These are phyloP conservation scores for Ammospiza caudacuta DNA, from an alignment of 2,113 vertebrate genomes.

Conservation along the genomic window DNA sequence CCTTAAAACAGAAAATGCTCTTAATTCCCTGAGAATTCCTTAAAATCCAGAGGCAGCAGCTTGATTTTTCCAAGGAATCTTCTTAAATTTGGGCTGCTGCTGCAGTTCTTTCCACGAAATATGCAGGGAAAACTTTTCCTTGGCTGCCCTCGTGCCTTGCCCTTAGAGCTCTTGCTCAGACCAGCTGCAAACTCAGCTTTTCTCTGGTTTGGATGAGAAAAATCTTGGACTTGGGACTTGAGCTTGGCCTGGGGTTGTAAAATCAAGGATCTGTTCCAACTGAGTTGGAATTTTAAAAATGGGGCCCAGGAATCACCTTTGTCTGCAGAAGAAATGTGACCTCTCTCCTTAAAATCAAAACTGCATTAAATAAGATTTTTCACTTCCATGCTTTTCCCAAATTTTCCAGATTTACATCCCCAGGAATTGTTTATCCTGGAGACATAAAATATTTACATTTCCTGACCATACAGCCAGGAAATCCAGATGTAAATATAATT, in stretches of 20 bases:
- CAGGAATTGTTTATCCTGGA: background rate
- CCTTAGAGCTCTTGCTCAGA: background rate
- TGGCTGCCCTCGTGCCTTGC: background rate
- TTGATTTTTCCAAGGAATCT: background rate
- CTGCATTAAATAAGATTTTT: background rate
- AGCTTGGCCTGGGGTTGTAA: background rate
- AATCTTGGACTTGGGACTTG: background rate
- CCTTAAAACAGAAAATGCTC: background rate
- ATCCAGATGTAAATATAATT: background rate
- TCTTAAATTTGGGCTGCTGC: background rate
- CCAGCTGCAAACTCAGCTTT: background rate
- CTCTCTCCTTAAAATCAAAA: background rate
- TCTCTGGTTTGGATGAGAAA: background rate
- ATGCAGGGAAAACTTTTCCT: background rate
- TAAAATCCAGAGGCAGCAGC: background rate
- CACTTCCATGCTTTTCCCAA: fast-evolving
- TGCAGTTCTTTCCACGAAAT: background rate
- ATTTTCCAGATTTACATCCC: background rate
- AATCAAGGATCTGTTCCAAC: background rate
- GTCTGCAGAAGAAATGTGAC: background rate
- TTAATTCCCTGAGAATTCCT: background rate
- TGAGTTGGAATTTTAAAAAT: background rate
- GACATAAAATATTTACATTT: background rate
- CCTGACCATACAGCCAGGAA: background rate
- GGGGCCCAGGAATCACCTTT: fast-evolving